These are phyloP conservation scores for Loripinus fragilis DNA, from an alignment of 2,888 invertebrate genomes.

Conservation along the genomic window DNA sequence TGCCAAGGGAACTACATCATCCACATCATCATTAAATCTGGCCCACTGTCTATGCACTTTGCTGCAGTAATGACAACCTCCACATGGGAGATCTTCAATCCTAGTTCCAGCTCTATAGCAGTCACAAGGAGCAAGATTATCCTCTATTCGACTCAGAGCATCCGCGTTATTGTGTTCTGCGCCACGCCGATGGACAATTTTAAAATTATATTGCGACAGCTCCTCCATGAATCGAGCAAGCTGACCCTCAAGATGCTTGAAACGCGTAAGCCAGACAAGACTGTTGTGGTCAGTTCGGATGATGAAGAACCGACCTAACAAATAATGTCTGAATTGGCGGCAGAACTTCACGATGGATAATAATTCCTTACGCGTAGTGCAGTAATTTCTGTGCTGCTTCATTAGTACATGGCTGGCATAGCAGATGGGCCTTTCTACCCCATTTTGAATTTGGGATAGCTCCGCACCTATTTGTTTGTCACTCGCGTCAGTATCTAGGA, in stretches of 20 bases:
- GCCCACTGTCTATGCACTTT: not conserved
- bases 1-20: conserved; percentile 26
- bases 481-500: not conserved
- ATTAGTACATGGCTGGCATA: conserved; percentile 23
- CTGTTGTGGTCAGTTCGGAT: conserved; percentile 35
- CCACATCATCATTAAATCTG: conserved; percentile 15
- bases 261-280: conserved; percentile 31
- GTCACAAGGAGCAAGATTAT: conserved; percentile 6
- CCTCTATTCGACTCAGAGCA: conserved; percentile 17
- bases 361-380: conserved; percentile 38
- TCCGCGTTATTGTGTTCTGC: conserved; percentile 34
- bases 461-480: not conserved
- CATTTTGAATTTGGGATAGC: conserved; percentile 21
- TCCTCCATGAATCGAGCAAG: conserved; percentile 32
- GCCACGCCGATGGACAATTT: conserved; percentile 26
- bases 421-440: conserved; percentile 13
- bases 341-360: conserved; percentile 36
- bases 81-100: not conserved
- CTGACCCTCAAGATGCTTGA: conserved; percentile 24
- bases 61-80: not conserved
- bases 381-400: conserved; percentile 26
- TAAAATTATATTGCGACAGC: conserved; percentile 24
- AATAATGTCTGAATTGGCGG: too few species aligned
- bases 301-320: conserved; percentile 27
- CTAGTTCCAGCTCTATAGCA: conserved; percentile 4